Evolutionary conservation across 2,888 invertebrate genomes (phyloP), one percentile per base, ranked within the genome.

Genomic region (Tuberolachnus salignus): DNA sequence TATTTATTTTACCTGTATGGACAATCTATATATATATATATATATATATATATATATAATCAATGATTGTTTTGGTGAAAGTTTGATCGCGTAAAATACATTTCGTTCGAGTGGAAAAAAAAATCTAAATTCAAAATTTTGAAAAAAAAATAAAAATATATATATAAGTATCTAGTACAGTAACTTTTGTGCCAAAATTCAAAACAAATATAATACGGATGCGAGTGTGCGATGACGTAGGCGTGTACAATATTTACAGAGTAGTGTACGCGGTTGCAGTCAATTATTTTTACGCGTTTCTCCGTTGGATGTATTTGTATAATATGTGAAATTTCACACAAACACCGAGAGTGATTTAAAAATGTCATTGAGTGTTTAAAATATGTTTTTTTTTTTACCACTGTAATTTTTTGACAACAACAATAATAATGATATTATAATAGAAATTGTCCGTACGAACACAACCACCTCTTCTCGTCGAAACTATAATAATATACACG

Each of bases 321-420:
- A 44, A 21, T 9, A 16, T 26, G 19, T 23, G 3, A 10, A 55
- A 57, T 46, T 61, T 49, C 10, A 8, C 10, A 46, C 26, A 61
- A 72, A 72, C 49, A 61, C 44, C 9, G 1, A 34, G 44, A 70
- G 13, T 9, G 46, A 57, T 57, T 59, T 26, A 59, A 59, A 46
- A 61, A 34, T 34, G 34, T 16, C 49, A 19, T 72, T 61, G 34
- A 72, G 14, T 61, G 46, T 59, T 59, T 59, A 59, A 59, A 59
- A 26, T 2, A 2, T 14, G 13, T 4, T 34, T 72, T 61, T 73
- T 14, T 69, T 69, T 69, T 44, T 16, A 49, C 2, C 44, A 49
- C 61, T 49, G 11, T 46, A 44, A 72, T 11, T 23, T 21, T 51
- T 51, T 49, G 16, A 59, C 55, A 70, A 70, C 23, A 49, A 26